Evolutionary conservation across 2,797 vertebrate species (phyloP), one percentile per base, ranked within the genome.

Genomic region (Tapirus indicus): DNA sequence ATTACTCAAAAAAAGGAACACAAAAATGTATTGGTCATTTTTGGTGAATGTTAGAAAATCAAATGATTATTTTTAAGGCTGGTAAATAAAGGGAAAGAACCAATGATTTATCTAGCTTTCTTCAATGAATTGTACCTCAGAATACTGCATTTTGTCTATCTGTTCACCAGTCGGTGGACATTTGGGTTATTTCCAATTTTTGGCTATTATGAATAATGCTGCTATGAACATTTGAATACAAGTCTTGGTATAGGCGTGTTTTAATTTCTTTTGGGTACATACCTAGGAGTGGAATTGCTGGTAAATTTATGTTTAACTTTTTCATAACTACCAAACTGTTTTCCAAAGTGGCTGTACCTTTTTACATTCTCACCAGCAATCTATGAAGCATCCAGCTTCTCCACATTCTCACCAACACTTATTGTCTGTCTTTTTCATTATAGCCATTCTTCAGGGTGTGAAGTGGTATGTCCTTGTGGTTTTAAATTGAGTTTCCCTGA

Each of bases 101-200:
- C 29, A 71, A 54, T 71, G 5, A 79, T 84, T 93, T 62, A 78
- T 64, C 64, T 54, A 93, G 35, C 27, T 93, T 96, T 96, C 69
- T 38, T 84, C 27, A 77, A 27, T 77, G 60, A 88, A 82, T 20
- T 52, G 12, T 62, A 62, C 29, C 27, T 71, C 44, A 44, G 62
- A 69, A 88, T 49, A 75, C 60, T 88, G 25, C 10, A 66, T 80
- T 64, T 77, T 84, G 35, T 94, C 86, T 83, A 52, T 78, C 72
- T 64, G 56, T 64, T 79, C 94, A 71, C 66, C 6, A 14, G 27
- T 47, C 79, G 64, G 44, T 72, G 17, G 47, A 79, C 25, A 90
- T 77, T 58, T 77, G n/a, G 9, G 23, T 93, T 69, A 58, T 93
- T 86, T 93, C 82, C 38, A 69, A 23, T 66, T 64, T 54, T 62